Evolutionary conservation across 2,797 vertebrate genomes (phyloP), one percentile per base, ranked within the genome.

Genomic region (Adelosebastes latens): DNA sequence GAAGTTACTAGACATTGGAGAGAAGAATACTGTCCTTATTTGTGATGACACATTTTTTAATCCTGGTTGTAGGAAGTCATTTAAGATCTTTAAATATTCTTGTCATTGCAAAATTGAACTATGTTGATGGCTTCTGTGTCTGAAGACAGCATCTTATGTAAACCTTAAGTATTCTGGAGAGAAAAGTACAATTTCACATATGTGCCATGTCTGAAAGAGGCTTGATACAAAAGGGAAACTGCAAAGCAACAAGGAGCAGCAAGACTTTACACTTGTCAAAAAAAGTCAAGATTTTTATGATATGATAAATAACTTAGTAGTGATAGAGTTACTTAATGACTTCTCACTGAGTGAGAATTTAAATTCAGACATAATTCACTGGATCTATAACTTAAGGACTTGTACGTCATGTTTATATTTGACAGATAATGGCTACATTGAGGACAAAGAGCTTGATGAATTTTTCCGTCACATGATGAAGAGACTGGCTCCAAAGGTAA

Each of bases 371-470:
- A 24, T 66, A 1, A 3, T 65, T 49, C n/a, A 32, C 2, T 64
- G 1, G 4, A 32, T 75, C 63, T 61, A 12, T 3, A 77, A 56
- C 4, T 0, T 22, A 52, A 24, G 2, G 3, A 32, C 4, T 72
- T 18, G 16, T 18, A 14, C 1, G 1, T 29, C 4, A 36, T 53
- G n/a, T 56, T 53, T 60, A 24, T 5, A 1, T 75, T 86, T 69
- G 86, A 85, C 94, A 99, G 98, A 98, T 89, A 99, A 98, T 71
- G 98, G 98, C 77, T 98, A 97, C 93, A 98, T 99, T 88, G 97
- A 97, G 80, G 97, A 96, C 9, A 98, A 97, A 86, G 97, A 99
- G 79, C 96, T 99, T 42, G 97, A 98, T 90, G 95, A 94, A 9
- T 99, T 99, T 94, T 98, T 99, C 74, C 92, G 84, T 39, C 97